Evolutionary conservation across 2,113 vertebrate genomes (phyloP).

Genomic region (Prunella himalayana): DNA sequence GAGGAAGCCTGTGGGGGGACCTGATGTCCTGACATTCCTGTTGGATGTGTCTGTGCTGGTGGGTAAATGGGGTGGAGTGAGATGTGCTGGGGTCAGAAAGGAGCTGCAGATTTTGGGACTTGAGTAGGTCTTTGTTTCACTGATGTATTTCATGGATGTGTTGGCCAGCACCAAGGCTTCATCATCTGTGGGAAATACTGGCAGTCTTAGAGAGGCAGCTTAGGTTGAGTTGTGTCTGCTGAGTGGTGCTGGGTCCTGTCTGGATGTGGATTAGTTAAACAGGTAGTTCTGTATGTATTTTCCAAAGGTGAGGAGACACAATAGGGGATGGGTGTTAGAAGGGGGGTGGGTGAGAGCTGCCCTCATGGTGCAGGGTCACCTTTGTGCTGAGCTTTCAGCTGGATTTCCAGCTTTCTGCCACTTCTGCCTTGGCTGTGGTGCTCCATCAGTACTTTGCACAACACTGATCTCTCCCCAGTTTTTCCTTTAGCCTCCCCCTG

Average conservation of each 20-base stretch:
- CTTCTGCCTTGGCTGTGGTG: not conserved
- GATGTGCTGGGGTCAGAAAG: not conserved
- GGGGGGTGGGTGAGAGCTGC: not conserved
- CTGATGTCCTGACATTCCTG: not conserved
- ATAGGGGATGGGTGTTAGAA: not conserved
- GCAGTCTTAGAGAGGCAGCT: not conserved
- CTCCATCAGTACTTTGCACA: not conserved
- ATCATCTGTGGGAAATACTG: not conserved
- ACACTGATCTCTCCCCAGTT: not conserved
- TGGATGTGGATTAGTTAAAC: not conserved
- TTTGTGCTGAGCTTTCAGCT: not conserved
- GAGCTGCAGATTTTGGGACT: not conserved
- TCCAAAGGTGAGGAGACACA: not conserved
- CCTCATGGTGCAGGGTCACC: not conserved
- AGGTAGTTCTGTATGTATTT: not conserved
- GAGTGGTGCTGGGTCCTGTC: not conserved
- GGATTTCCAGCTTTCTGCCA: not conserved
- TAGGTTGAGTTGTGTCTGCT: not conserved
- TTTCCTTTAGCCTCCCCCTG: not conserved
- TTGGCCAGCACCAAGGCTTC: not conserved
- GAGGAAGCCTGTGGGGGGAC: not conserved
- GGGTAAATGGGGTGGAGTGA: not conserved
- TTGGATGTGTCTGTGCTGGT: accelerated
- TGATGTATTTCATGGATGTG: not conserved
- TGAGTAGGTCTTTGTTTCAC: not conserved